Evolutionary conservation across 2,113 vertebrate species (phyloP), one percentile per base, ranked within the genome.

Genomic region (Erythrolamprus reginae): DNA sequence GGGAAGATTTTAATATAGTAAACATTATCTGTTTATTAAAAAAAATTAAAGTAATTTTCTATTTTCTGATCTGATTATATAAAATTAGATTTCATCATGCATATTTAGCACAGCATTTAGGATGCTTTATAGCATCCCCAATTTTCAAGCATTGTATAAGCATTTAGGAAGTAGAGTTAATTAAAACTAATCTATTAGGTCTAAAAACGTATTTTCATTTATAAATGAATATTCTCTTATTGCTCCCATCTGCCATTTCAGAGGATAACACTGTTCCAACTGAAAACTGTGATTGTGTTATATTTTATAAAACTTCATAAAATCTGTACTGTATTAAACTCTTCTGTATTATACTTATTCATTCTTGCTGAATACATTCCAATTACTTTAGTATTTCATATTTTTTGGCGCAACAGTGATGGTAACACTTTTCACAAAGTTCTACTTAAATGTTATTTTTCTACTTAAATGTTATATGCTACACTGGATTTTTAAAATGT

Each of bases 91-190:
- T 55, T n/a, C 17, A 9, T 50, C 28, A 88, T 21, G 87, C 15
- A 26, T 23, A 38, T 21, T 53, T 58, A 90, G 21, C 56, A 77
- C 10, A 5, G 51, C 45, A 87, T 86, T 47, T 38, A 82, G 0
- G 50, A 55, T 45, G 5, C 58, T 33, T 89, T 52, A 86, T 90
- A 26, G n/a, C 1, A 28, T 90, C 90, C 70, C 50, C 38, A 0
- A 55, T 89, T 93, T 93, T 88, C 45, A 58, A 92, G 21, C 55
- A 19, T 12, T 90, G 91, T 82, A 83, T 83, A 10, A 10, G 51
- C 45, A 89, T 65, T 33, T 10, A 7, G 15, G 1, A 0, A 10
- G 21, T 61, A 10, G 4, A 55, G 77, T 89, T 33, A 56, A 48
- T 10, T 90, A 50, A 56, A 61, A 26, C 82, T 85, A 90, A 90